Evolutionary conservation across 2,113 vertebrate species (phyloP).

Genomic region (Calcarius ornatus): DNA sequence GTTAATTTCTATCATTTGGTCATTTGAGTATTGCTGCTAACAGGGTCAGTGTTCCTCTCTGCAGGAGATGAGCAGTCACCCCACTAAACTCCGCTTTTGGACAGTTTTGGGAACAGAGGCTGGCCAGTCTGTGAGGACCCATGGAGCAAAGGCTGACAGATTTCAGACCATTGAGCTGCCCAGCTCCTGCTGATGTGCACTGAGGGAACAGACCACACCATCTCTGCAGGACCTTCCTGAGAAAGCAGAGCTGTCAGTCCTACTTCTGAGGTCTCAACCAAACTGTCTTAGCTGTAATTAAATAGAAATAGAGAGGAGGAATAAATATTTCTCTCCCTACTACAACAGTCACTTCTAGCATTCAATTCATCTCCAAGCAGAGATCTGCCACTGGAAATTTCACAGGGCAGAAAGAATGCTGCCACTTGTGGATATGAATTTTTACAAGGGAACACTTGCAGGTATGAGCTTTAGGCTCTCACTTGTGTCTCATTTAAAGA

Average conservation of each 20-base stretch:
- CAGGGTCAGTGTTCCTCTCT: neutral
- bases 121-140: neutral
- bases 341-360: neutral
- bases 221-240: neutral
- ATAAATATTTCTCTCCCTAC: neutral
- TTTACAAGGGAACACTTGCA: neutral
- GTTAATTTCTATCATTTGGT: neutral
- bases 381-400: neutral
- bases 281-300: neutral
- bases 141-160: neutral
- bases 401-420: neutral
- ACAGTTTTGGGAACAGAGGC: neutral
- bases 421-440: neutral
- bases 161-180: neutral
- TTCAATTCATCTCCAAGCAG: neutral
- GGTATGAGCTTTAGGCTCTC: neutral
- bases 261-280: neutral
- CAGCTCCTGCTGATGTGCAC: neutral
- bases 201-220: neutral
- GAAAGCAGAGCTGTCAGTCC: neutral
- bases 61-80: neutral
- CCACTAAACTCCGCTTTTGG: neutral
- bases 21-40: neutral
- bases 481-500: neutral
- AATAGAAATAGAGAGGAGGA: neutral